Conservation (phyloP, 1,140 invertebrate genomes). For the Acromyrmex echinatior region DNA sequence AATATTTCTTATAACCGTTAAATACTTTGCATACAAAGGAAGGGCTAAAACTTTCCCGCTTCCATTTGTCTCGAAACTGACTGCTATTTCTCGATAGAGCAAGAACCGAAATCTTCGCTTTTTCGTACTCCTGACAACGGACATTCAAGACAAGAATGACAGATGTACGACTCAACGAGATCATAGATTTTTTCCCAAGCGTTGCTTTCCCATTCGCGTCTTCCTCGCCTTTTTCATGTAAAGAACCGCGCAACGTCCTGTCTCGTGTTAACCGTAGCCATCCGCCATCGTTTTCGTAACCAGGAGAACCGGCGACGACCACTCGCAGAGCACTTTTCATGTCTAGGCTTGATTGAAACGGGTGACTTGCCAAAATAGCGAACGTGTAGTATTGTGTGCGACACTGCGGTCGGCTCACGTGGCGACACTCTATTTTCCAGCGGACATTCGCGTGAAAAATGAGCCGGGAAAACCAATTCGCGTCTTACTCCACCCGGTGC, state of each 20-base stretch:
- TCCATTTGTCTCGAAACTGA: slow-evolving; percentile 47
- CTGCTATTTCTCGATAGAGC: slow-evolving; percentile 50
- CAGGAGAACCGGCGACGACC: neutral
- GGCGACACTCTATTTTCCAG: slow-evolving; percentile 70
- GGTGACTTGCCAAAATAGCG: slow-evolving; percentile 76
- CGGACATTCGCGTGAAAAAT: slow-evolving; percentile 74
- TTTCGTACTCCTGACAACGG: slow-evolving; percentile 28
- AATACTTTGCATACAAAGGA: slow-evolving; percentile 48
- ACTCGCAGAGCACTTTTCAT: slow-evolving; percentile 13
- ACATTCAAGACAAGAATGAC: slow-evolving; percentile 56
- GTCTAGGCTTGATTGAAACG: slow-evolving; percentile 73
- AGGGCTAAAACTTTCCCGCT: slow-evolving; percentile 37
- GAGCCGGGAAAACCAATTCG: slow-evolving; percentile 73
- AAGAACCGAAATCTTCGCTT: slow-evolving; percentile 50
- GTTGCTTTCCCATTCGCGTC: neutral
- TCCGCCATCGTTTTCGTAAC: slow-evolving; percentile 12
- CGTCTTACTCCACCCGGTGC: slow-evolving; percentile 57
- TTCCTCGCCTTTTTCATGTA: neutral
- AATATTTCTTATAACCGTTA: slow-evolving; percentile 20
- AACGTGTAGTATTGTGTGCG: slow-evolving; percentile 68
- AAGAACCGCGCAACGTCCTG: neutral
- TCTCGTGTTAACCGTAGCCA: neutral
- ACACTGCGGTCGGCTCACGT: slow-evolving; percentile 36
- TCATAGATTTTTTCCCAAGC: neutral
- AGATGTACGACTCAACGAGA: slow-evolving; percentile 45